These are phyloP conservation scores for Brachionichthys hirsutus DNA, from an alignment of 2,113 vertebrate genomes.

Conservation along the genomic window DNA sequence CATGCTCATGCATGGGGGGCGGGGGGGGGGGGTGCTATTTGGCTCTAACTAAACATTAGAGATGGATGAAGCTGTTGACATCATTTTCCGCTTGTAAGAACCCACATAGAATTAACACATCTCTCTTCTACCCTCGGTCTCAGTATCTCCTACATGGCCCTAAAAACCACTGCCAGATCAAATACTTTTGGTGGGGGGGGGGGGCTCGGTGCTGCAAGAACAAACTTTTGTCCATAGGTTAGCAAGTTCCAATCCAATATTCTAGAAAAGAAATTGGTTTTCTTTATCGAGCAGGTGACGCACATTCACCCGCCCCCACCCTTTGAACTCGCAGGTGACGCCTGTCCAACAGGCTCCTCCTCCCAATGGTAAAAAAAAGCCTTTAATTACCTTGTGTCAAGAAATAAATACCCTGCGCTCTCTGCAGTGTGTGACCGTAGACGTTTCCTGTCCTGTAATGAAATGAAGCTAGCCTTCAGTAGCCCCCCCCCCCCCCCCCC, in stretches of 20 bases:
- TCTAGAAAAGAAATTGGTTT: no score
- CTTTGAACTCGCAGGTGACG: constrained; percentile 14
- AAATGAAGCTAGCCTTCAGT: constrained; percentile 42
- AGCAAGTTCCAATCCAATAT: no score
- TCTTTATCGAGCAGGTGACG: no score
- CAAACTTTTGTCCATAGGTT: no score
- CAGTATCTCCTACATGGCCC: background rate
- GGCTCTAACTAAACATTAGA: background rate
- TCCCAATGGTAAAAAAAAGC: constrained; percentile 33
- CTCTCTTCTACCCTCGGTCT: background rate
- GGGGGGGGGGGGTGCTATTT: background rate
- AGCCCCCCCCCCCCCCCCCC: constrained; percentile 24
- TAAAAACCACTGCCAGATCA: no score
- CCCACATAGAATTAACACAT: background rate
- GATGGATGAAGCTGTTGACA: background rate
- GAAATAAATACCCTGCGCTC: constrained; percentile 33
- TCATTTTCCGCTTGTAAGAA: constrained; percentile 2
- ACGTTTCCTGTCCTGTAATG: constrained; percentile 62
- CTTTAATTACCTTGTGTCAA: constrained; percentile 61
- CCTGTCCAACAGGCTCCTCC: constrained; percentile 18
- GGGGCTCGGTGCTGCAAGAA: no score
- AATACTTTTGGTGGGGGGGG: no score
- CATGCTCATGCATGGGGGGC: background rate
- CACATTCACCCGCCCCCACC: no score
- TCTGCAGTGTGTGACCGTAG: constrained; percentile 27